Percentiles rank a stretch among this genome's conserved stretches.
These are phyloP conservation scores for Pristiophorus japonicus DNA, from an alignment of 2,113 vertebrate species.

Conservation along the genomic window DNA sequence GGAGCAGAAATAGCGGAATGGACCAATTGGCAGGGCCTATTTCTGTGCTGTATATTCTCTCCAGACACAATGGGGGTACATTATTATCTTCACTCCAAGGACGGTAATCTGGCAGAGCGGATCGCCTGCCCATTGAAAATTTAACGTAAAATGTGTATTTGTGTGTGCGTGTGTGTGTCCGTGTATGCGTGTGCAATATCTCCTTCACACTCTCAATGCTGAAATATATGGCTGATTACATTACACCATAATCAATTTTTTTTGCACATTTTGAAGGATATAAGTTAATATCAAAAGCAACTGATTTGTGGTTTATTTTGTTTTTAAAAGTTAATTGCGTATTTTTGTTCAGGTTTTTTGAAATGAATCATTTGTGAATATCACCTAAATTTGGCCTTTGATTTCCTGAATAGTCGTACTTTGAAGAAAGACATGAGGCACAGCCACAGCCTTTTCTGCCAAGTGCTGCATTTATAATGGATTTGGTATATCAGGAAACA, in stretches of 20 bases:
- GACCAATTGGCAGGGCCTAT: too few species aligned
- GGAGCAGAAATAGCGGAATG: too few species aligned
- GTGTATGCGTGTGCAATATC: not conserved
- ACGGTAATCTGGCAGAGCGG: not conserved
- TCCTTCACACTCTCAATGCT: not conserved
- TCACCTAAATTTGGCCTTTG: not conserved
- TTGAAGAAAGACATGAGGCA: not conserved
- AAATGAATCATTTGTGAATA: not conserved
- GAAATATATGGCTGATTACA: not conserved
- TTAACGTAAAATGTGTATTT: not conserved
- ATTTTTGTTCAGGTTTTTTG: not conserved
- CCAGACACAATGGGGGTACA: not conserved
- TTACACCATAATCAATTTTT: not conserved
- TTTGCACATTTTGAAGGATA: not conserved
- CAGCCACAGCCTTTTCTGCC: not conserved
- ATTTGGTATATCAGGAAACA: not conserved
- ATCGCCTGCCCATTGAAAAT: not conserved
- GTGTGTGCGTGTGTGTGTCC: not conserved
- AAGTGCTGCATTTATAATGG: not conserved
- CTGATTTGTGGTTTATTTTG: too few species aligned
- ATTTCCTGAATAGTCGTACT: not conserved
- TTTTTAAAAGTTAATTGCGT: too few species aligned
- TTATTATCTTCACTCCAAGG: not conserved
- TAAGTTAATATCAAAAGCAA: not conserved
- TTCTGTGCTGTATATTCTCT: too few species aligned